Evolutionary conservation across 2,888 invertebrate genomes (phyloP), one percentile per base, ranked within the genome.

Genomic region (Gasteruption jaculator): DNA sequence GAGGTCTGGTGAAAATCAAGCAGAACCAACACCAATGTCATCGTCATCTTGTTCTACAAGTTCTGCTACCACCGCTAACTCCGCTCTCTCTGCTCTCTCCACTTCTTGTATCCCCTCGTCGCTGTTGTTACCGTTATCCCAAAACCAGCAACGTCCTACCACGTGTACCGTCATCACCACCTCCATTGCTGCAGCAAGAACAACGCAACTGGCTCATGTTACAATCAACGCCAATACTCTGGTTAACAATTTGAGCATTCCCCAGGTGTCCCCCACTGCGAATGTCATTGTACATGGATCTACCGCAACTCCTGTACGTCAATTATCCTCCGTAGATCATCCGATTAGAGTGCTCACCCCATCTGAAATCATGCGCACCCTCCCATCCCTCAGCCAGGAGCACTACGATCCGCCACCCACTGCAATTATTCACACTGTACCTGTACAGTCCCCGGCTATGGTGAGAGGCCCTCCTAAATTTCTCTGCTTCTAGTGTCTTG

Each of bases 351-450:
- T 88, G 75, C 81, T 89, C 73, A 89, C 89, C 66, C 88, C 89
- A 66, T 86, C 86, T 63, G 88, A 89, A 82, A 88, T 89, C 74
- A 88, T 88, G 88, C 84, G 86, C 80, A 88, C 88, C 71, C 82
- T 88, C 76, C 88, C 89, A 73, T 85, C 86, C 74, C 82, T 87
- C 74, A 82, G 82, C 74, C 82, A 80, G 76, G 79, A 80, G 76
- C 78, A 77, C 72, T 80, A 79, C 74, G 80, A 80, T 68, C 71
- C 74, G 72, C 74, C 76, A 71, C 74, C 75, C 66, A 73, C 74
- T 68, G 73, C 73, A 71, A 74, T 70, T 67, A 70, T 69, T 71
- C 71, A 70, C 68, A 70, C 68, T 68, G 70, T 69, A 66, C 67
- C 68, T 69, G 68, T 69, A 69, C 69, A 68, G 68, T 60, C 64